Conservation (phyloP, 2,113 vertebrate species). For the Eolophus roseicapilla region DNA sequence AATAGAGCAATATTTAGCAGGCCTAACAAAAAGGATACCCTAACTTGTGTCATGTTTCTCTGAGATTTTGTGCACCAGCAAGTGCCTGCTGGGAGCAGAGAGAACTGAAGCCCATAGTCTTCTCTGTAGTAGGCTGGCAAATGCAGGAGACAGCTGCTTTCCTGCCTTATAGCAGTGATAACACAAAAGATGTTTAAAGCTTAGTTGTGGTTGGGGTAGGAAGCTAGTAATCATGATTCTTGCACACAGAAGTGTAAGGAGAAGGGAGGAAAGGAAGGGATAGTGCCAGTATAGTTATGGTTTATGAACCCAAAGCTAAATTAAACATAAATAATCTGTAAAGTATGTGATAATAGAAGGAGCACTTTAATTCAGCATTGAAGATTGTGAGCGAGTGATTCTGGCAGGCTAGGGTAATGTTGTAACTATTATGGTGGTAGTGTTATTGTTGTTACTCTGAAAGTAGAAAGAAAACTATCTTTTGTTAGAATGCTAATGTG, state of each 20-base stretch:
- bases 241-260: background rate
- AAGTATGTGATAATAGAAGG: background rate
- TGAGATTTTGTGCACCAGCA: background rate
- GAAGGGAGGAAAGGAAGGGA: background rate
- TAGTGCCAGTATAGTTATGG: background rate
- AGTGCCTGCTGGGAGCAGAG: fast-evolving
- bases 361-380: background rate
- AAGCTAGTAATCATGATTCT: background rate
- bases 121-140: background rate
- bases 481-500: background rate
- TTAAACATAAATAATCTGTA: background rate
- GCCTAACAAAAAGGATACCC: background rate
- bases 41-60: background rate
- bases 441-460: background rate
- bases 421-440: background rate
- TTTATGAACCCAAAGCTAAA: background rate
- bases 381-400: background rate
- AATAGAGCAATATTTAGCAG: background rate
- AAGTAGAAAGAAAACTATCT: background rate
- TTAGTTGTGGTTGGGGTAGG: background rate
- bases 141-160: background rate
- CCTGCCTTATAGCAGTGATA: background rate
- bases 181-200: background rate
- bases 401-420: background rate
- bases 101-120: background rate